A percentile compares a stretch with the other conserved stretches of the same genome.
Evolutionary conservation across 30 jellyfish, hydroid and myxozoan genomes (phyloP).

Genomic region (Aurelia sp.): DNA sequence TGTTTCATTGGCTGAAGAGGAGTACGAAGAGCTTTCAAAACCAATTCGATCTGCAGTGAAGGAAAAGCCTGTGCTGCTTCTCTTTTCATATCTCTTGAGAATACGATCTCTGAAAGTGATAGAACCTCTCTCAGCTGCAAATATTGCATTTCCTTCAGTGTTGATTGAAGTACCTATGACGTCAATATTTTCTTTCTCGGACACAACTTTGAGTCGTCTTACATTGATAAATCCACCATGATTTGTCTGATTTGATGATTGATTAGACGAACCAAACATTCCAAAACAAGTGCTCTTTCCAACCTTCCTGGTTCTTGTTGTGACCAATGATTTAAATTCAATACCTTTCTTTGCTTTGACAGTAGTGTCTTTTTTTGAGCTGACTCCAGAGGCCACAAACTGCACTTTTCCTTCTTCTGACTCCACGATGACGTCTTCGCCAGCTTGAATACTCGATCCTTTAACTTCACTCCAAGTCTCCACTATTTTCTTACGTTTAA

Average conservation of each 20-base stretch:
- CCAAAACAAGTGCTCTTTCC: background rate
- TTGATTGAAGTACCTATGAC: background rate
- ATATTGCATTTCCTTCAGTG: background rate
- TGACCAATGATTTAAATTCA: background rate
- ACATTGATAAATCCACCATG: background rate
- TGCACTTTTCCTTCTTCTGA: conserved; percentile 1
- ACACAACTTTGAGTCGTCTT: background rate
- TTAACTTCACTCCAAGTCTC: conserved; percentile 3
- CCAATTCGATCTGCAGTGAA: background rate
- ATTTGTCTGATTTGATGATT: background rate
- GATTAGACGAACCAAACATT: background rate
- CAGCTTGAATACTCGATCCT: background rate
- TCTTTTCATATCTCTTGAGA: background rate
- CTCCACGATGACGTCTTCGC: background rate
- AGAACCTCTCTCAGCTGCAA: background rate
- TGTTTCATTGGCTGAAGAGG: background rate
- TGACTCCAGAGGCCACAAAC: background rate
- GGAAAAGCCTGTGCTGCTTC: background rate
- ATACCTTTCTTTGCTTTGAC: background rate
- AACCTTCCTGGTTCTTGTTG: background rate
- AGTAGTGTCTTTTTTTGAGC: background rate
- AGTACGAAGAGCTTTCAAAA: background rate
- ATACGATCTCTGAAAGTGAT: background rate
- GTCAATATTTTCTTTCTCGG: background rate
- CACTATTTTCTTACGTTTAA: background rate